A percentile compares a stretch with the other conserved stretches of the same genome.
Conservation (phyloP, 2,113 vertebrate genomes). For the Antechinus flavipes region DNA sequence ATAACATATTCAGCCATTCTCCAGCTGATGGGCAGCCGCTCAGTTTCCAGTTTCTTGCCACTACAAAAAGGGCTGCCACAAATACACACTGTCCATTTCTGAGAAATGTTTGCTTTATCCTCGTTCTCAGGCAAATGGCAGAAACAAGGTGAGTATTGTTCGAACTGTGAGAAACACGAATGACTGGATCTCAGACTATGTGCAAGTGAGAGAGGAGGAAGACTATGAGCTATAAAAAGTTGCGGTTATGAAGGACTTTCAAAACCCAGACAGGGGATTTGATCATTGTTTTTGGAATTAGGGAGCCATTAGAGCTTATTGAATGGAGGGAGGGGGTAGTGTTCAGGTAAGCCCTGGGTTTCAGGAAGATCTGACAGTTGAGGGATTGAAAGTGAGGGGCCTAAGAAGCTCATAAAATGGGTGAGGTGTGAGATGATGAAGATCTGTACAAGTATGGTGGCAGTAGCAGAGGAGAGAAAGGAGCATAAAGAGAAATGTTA, state of each 20-base stretch:
- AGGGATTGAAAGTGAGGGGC: too few relatives aligned
- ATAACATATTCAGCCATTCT: too few relatives aligned
- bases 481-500: neutral
- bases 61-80: too few relatives aligned
- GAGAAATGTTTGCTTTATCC: neutral
- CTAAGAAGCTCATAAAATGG: neutral
- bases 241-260: neutral
- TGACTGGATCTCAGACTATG: neutral
- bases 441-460: neutral
- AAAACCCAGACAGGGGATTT: neutral
- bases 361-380: neutral
- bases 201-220: neutral
- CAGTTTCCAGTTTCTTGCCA: too few relatives aligned
- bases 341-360: neutral
- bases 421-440: neutral
- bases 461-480: neutral
- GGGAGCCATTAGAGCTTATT: neutral
- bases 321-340: neutral
- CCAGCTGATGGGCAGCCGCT: too few relatives aligned
- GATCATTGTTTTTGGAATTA: neutral
- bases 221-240: neutral
- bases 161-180: neutral
- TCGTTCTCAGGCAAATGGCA: neutral
- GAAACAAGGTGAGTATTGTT: neutral
- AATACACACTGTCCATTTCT: neutral